Percentiles rank a stretch among this genome's conserved stretches.
Evolutionary conservation across 1,140 invertebrate genomes (phyloP).

Genomic region (Macrobrachium nipponense): DNA sequence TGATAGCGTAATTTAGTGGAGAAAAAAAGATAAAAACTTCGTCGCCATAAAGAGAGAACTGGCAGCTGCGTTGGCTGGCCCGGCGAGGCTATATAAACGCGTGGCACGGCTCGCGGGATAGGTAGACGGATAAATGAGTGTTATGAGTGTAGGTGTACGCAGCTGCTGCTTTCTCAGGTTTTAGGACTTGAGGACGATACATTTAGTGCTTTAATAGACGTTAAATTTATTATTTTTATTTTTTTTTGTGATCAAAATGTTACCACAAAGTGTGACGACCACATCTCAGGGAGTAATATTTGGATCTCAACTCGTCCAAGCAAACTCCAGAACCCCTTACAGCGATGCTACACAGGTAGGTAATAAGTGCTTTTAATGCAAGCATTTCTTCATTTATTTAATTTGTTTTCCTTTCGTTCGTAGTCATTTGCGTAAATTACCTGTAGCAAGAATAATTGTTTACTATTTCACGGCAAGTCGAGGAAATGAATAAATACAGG

Average conservation of each 20-base stretch:
- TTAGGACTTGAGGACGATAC: constrained; percentile 58
- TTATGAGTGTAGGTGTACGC: constrained; percentile 38
- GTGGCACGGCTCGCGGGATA: constrained; percentile 16
- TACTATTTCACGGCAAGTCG: neutral
- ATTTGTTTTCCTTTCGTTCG: constrained; percentile 19
- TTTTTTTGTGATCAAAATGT: constrained; percentile 61
- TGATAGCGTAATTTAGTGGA: neutral
- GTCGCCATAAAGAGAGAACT: constrained; percentile 22
- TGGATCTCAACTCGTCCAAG: constrained; percentile 59
- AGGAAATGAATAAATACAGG: too few relatives aligned
- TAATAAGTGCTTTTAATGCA: constrained; percentile 34
- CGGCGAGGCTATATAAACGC: constrained; percentile 49
- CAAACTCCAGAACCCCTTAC: constrained; percentile 59
- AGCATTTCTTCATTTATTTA: constrained; percentile 33
- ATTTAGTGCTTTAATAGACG: constrained; percentile 60
- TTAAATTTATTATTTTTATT: constrained; percentile 27
- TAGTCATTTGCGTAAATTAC: constrained; percentile 8
- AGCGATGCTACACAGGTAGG: constrained; percentile 59
- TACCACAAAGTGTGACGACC: constrained; percentile 58
- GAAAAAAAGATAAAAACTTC: constrained; percentile 46
- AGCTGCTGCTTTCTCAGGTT: constrained; percentile 54
- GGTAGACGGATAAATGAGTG: constrained; percentile 60
- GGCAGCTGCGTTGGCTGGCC: constrained; percentile 25
- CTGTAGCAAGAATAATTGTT: constrained; percentile 7
- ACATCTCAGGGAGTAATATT: constrained; percentile 60